Conservation (phyloP, 2,888 invertebrate genomes). For the Pantelozetes paolii region DNA sequence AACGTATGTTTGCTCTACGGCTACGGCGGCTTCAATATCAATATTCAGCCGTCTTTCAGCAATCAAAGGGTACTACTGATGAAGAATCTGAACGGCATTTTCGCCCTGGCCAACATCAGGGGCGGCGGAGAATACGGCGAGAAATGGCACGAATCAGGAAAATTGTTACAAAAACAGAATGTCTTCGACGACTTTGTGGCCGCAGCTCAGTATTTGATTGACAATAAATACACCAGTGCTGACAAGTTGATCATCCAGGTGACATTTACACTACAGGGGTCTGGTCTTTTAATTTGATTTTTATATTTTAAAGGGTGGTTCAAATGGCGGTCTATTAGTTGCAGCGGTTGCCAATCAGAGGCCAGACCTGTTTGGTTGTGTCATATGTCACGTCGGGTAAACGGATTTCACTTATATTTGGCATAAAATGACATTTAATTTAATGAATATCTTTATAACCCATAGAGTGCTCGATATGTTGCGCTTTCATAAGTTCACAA, state of each 20-base stretch:
- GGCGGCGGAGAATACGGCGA: slow-evolving; percentile 82
- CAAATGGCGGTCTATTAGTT: slow-evolving; percentile 94
- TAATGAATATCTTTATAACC: too few relatives aligned
- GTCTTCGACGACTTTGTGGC: slow-evolving; percentile 93
- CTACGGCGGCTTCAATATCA: slow-evolving; percentile 94
- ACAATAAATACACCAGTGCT: slow-evolving; percentile 70
- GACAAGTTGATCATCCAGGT: slow-evolving; percentile 75
- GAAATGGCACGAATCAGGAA: slow-evolving; percentile 91
- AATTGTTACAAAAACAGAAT: slow-evolving; percentile 88
- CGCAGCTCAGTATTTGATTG: slow-evolving; percentile 81
- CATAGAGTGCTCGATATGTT: slow-evolving; percentile 94
- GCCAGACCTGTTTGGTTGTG: slow-evolving; percentile 88
- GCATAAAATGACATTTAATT: too few relatives aligned
- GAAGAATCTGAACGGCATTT: slow-evolving; percentile 78
- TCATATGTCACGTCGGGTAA: slow-evolving; percentile 76
- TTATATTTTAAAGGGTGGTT: too few relatives aligned
- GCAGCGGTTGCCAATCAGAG: slow-evolving; percentile 91
- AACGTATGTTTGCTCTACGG: slow-evolving; percentile 85
- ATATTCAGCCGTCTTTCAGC: slow-evolving; percentile 83
- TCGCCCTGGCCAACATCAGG: slow-evolving; percentile 87
- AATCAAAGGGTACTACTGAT: slow-evolving; percentile 80
- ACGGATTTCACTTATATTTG: too few relatives aligned
- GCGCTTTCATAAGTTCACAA: slow-evolving; percentile 95
- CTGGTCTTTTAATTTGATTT: too few relatives aligned
- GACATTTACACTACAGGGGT: too few relatives aligned